Evolutionary conservation across 2,888 invertebrate genomes (phyloP), one percentile per base, ranked within the genome.

Genomic region (Coleophora deauratella): DNA sequence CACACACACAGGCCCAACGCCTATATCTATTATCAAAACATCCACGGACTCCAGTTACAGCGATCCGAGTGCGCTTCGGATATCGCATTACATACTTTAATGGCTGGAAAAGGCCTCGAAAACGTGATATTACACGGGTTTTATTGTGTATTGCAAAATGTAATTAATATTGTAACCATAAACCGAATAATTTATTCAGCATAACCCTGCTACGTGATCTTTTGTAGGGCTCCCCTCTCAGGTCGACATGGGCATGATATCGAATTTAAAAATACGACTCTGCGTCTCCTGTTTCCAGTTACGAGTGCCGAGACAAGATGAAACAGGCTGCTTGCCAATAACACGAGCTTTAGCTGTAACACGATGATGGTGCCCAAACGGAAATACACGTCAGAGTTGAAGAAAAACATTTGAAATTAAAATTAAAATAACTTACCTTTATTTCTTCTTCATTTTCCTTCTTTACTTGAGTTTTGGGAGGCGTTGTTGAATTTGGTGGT

Each of bases 361-460:
- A 69, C 64, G 70, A 76, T 66, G 69, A 77, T 72, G 62, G 56
- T 66, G 62, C 62, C 62, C 66, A 61, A 68, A 68, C 74, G 78
- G 79, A 79, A 79, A 69, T 66, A 59, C 60, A 50, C 64, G 58
- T 71, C 69, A 70, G 63, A 66, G 59, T 63, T 63, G 54, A 54
- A 44, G 54, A 60, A 60, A 62, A 66, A 62, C 56, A 55, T 63
- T 52, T 57, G 41, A 11, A n/a, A 11, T 11, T 7, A 9, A 31
- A 31, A 8, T 31, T 9, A 31, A 31, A 57, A 58, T 52, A 52
- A 47, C 62, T 67, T 81, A 93, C 92, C 89, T 92, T 92, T 70
- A 92, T 92, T 81, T 92, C 92, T 81, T 92, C 92, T 76, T 90
- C 91, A 57, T 88, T 84, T 70, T 92, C 92, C 73, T 91, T 91